Evolutionary conservation across 2,113 vertebrate genomes (phyloP).

Genomic region (Dipodomys stephensi): DNA sequence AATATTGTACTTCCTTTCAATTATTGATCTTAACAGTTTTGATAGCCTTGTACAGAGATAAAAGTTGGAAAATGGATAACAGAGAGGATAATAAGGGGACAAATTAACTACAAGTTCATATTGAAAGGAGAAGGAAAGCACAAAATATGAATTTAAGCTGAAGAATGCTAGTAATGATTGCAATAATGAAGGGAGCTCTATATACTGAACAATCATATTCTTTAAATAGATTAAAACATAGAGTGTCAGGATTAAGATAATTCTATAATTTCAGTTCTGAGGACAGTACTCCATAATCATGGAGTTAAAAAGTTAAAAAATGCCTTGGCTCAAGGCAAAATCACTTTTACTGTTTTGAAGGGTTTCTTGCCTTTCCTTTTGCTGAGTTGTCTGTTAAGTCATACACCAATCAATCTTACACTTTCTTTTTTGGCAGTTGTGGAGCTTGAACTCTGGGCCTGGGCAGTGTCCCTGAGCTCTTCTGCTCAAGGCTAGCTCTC

Average conservation of each 20-base stretch:
- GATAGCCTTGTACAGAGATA: background rate
- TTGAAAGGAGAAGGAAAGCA: background rate
- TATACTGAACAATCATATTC: background rate
- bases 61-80: background rate
- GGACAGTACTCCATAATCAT: background rate
- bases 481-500: too few relatives aligned
- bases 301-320: background rate
- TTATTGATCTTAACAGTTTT: background rate
- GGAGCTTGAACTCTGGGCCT: too few relatives aligned
- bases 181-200: background rate
- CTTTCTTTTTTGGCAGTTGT: background rate
- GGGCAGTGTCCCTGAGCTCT: too few relatives aligned
- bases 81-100: background rate
- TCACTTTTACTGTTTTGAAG: background rate
- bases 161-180: background rate
- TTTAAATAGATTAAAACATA: background rate
- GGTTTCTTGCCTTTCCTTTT: background rate
- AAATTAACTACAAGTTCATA: background rate
- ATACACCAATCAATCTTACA: background rate
- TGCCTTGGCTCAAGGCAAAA: background rate
- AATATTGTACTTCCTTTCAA: slow-evolving; percentile 5
- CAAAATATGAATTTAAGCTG: background rate
- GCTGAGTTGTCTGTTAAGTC: background rate
- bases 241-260: background rate
- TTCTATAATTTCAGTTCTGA: background rate